Conservation (phyloP, 64 coral and sea anemone species). For the Pocillopora verrucosa region DNA sequence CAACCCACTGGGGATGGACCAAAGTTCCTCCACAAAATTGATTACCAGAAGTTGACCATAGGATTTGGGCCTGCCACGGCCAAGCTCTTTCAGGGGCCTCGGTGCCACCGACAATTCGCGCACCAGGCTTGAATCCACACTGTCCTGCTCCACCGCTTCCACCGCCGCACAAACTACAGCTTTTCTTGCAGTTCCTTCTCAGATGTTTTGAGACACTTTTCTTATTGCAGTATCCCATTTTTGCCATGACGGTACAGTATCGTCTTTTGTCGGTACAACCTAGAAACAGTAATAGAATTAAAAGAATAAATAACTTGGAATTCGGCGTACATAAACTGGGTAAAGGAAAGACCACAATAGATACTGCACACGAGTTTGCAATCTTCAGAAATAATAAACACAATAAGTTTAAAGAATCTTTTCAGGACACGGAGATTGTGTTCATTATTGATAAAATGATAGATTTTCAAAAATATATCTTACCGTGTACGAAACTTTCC, state of each 20-base stretch:
- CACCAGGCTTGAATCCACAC: conserved; percentile 1
- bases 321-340: no score
- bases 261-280: not conserved
- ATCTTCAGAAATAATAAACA: no score
- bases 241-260: not conserved
- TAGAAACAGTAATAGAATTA: no score
- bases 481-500: conserved; percentile 22
- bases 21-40: conserved; percentile 56
- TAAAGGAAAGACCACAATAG: no score
- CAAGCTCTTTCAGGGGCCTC: conserved; percentile 43
- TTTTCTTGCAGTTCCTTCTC: conserved; percentile 46
- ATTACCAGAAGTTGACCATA: not conserved
- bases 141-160: not conserved
- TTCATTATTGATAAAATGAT: no score
- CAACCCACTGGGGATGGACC: conserved; percentile 44
- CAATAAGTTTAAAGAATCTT: not conserved
- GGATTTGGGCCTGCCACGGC: conserved; percentile 42
- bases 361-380: no score
- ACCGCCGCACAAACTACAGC: conserved; percentile 13
- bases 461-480: not conserved
- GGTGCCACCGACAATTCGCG: conserved; percentile 29
- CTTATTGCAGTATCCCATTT: not conserved
- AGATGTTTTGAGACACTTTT: not conserved
- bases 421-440: no score
- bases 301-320: no score